These are phyloP conservation scores for Amniataba percoides DNA, from an alignment of 2,797 vertebrate species.

Conservation along the genomic window DNA sequence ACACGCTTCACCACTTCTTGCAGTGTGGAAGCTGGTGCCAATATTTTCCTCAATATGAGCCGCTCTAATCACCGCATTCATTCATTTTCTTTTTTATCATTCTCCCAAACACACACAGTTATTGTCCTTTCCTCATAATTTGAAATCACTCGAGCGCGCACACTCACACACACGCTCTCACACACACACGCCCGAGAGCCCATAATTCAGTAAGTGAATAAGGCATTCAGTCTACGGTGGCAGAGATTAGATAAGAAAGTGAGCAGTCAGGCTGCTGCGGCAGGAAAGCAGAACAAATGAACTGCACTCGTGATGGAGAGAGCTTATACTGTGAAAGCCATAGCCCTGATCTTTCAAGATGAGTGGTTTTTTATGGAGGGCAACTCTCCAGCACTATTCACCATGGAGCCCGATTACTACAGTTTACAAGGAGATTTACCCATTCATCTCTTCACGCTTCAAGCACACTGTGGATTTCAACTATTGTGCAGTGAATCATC, in stretches of 20 bases:
- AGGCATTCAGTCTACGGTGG: slow-evolving; percentile 68
- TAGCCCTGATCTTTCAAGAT: slow-evolving; percentile 78
- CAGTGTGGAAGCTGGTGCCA: slow-evolving; percentile 49
- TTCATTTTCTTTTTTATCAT: slow-evolving; percentile 59
- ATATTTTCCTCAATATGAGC: slow-evolving; percentile 39
- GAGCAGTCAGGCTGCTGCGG: slow-evolving; percentile 70
- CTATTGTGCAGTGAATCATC: slow-evolving; percentile 38
- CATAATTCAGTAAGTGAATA: slow-evolving; percentile 80
- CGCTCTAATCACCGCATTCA: slow-evolving; percentile 60
- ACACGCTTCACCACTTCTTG: slow-evolving; percentile 29
- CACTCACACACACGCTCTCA: slow-evolving; percentile 2
- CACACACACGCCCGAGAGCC: slow-evolving; percentile 40
- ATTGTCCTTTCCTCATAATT: slow-evolving; percentile 72
- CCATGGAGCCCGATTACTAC: slow-evolving; percentile 63
- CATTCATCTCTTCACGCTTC: slow-evolving; percentile 64
- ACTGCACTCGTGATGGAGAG: slow-evolving; percentile 71
- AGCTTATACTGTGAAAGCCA: slow-evolving; percentile 73
- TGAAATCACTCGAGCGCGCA: slow-evolving; percentile 63
- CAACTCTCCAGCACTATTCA: slow-evolving; percentile 64
- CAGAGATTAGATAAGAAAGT: slow-evolving; percentile 80
- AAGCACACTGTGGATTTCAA: slow-evolving; percentile 27
- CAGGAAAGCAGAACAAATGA: slow-evolving; percentile 80
- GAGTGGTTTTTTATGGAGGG: slow-evolving; percentile 66
- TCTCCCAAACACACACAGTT: slow-evolving; percentile 57
- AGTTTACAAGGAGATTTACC: slow-evolving; percentile 71